phyloP scores from a whole-genome alignment of 2,797 vertebrate species.

The Leptatherina wallacei region DNA sequence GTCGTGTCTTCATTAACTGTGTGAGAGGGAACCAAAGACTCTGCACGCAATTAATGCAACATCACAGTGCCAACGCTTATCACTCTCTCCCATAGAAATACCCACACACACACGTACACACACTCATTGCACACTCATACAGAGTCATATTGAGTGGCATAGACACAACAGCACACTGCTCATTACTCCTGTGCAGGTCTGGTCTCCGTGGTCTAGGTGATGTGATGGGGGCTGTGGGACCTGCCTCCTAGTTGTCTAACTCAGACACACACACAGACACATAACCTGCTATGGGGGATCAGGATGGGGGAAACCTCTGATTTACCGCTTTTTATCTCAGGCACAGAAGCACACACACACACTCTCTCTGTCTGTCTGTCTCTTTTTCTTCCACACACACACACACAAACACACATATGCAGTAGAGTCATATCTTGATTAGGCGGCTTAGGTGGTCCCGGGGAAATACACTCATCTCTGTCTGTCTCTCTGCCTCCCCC shows the following conservation, averaged over 20 bases:
- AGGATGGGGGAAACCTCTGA: slow-evolving; percentile 79
- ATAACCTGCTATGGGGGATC: slow-evolving; percentile 68
- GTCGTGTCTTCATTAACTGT: slow-evolving; percentile 76
- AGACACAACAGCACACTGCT: slow-evolving; percentile 75
- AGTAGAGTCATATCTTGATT: slow-evolving; percentile 80
- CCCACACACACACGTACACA: slow-evolving; percentile 43
- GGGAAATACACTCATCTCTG: slow-evolving; percentile 77
- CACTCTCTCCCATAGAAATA: slow-evolving; percentile 61
- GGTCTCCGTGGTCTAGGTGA: slow-evolving; percentile 70
- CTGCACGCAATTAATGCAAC: slow-evolving; percentile 82
- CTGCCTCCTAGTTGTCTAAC: slow-evolving; percentile 50
- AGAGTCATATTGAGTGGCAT: slow-evolving; percentile 43
- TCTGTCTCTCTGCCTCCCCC: slow-evolving; percentile 70
- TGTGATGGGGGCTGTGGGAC: slow-evolving; percentile 73
- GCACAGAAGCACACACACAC: slow-evolving; percentile 47
- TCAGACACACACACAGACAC: slow-evolving; percentile 45
- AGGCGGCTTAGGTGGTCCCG: slow-evolving; percentile 79
- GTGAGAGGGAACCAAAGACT: slow-evolving; percentile 75
- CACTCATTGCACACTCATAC: slow-evolving; percentile 32
- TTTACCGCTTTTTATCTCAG: slow-evolving; percentile 74
- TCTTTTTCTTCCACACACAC: slow-evolving; percentile 14
- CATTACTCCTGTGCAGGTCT: slow-evolving; percentile 73
- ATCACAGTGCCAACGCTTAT: slow-evolving; percentile 79
- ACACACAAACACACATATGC: slow-evolving; percentile 50
- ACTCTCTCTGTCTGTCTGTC: slow-evolving; percentile 12